Conservation (phyloP, 2,888 invertebrate species). For the Sarcophaga variegata region DNA sequence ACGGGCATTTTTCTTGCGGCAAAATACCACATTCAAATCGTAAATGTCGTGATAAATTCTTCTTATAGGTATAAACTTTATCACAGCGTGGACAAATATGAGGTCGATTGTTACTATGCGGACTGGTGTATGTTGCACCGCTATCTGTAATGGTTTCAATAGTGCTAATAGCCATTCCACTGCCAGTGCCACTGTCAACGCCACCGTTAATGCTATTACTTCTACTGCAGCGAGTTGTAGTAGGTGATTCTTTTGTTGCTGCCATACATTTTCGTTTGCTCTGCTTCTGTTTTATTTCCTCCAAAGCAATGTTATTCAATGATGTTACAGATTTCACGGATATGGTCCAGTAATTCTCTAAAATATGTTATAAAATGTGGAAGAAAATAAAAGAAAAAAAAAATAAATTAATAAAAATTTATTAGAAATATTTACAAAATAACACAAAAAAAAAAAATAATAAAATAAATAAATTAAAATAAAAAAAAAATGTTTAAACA, state of each 20-base stretch:
- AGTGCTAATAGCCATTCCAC: not conserved
- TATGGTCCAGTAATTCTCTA: conserved; percentile 78
- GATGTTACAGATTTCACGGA: conserved; percentile 81
- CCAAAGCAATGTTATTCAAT: conserved; percentile 77
- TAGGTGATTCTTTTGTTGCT: conserved; percentile 45
- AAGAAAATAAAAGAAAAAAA: not conserved
- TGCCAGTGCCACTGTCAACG: not conserved
- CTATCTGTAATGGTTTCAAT: not conserved
- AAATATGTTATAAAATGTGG: conserved; percentile 22
- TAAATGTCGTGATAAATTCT: conserved; percentile 84
- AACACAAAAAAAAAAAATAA: conserved; percentile 33
- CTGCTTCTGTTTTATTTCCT: conserved; percentile 70
- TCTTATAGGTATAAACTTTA: conserved; percentile 84
- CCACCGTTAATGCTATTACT: not conserved
- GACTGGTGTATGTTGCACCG: not conserved
- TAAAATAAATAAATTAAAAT: conserved; percentile 24
- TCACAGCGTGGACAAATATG: conserved; percentile 84
- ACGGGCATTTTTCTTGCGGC: conserved; percentile 83
- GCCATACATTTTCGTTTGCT: conserved; percentile 17
- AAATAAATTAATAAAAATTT: conserved; percentile 55
- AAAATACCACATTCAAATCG: conserved; percentile 84
- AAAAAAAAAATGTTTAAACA: conserved; percentile 46
- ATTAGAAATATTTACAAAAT: conserved; percentile 37
- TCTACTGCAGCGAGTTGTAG: conserved; percentile 1
- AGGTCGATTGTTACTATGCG: conserved; percentile 27